A percentile compares a stretch with the other conserved stretches of the same genome.
These are phyloP conservation scores for Mus minutoides DNA, from an alignment of 2,797 vertebrate species.

Conservation along the genomic window DNA sequence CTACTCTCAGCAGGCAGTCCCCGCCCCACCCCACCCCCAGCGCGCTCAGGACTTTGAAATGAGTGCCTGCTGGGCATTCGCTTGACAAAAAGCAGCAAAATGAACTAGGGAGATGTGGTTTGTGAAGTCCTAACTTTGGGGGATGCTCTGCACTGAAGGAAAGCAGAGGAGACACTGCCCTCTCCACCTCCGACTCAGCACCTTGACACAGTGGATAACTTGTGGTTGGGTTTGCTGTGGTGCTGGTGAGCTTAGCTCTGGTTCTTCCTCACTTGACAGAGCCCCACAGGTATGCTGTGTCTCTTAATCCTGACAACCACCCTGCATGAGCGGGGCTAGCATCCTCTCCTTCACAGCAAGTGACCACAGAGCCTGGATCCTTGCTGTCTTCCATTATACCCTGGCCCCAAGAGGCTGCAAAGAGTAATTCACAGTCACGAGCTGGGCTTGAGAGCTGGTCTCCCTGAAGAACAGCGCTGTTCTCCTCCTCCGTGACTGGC, in stretches of 20 bases:
- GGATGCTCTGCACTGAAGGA: neutral
- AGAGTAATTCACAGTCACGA: neutral
- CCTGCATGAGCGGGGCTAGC: neutral
- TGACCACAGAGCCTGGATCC: neutral
- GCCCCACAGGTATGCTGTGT: neutral
- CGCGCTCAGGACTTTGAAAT: constrained; percentile 64
- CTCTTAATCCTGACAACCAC: constrained; percentile 16
- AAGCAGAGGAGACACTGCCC: neutral
- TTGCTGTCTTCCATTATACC: constrained; percentile 43
- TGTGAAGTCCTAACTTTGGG: constrained; percentile 62
- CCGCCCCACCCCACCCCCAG: neutral
- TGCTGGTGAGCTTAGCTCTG: neutral
- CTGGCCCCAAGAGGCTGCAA: neutral
- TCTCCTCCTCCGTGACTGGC: neutral
- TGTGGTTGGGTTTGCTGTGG: neutral
- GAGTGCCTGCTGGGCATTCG: constrained; percentile 74
- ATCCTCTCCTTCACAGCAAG: neutral
- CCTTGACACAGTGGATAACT: constrained; percentile 46
- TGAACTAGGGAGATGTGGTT: constrained; percentile 53
- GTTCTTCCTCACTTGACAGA: neutral
- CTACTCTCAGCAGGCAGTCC: constrained; percentile 46
- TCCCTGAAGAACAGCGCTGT: neutral
- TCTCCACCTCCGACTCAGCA: neutral
- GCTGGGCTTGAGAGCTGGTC: neutral
- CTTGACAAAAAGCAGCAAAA: constrained; percentile 74